These are phyloP conservation scores for Propithecus coquereli DNA, from an alignment of 2,113 vertebrate species.

Conservation along the genomic window DNA sequence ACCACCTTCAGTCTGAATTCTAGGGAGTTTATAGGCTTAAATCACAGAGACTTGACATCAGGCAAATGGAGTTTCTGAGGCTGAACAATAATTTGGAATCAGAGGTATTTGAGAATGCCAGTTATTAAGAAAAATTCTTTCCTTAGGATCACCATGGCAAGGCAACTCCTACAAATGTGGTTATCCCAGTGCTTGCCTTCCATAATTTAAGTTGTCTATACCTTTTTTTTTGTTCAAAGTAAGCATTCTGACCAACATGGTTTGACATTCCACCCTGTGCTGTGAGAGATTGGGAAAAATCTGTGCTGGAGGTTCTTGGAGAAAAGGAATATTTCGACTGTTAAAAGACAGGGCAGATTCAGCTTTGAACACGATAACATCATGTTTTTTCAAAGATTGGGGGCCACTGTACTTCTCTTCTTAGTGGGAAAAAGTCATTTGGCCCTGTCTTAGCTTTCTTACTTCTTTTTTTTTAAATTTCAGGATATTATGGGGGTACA, in stretches of 20 bases:
- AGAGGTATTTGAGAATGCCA: conserved; percentile 70
- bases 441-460: neutral
- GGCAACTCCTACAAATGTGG: conserved; percentile 40
- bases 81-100: conserved; percentile 74
- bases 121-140: conserved; percentile 73
- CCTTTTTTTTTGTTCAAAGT: neutral
- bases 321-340: neutral
- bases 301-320: neutral
- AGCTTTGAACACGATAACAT: neutral
- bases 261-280: neutral
- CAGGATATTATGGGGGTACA: too few species aligned
- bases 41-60: conserved; percentile 74
- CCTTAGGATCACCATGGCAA: conserved; percentile 35
- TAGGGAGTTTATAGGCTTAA: conserved; percentile 63
- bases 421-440: neutral
- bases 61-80: conserved; percentile 77
- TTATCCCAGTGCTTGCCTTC: neutral
- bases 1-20: conserved; percentile 51
- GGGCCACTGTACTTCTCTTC: neutral
- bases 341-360: neutral
- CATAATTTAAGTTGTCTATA: neutral
- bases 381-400: neutral
- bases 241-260: neutral
- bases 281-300: neutral
- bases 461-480: too few species aligned